Conservation (phyloP, 2,113 vertebrate genomes). For the Australoheros scitulus region DNA sequence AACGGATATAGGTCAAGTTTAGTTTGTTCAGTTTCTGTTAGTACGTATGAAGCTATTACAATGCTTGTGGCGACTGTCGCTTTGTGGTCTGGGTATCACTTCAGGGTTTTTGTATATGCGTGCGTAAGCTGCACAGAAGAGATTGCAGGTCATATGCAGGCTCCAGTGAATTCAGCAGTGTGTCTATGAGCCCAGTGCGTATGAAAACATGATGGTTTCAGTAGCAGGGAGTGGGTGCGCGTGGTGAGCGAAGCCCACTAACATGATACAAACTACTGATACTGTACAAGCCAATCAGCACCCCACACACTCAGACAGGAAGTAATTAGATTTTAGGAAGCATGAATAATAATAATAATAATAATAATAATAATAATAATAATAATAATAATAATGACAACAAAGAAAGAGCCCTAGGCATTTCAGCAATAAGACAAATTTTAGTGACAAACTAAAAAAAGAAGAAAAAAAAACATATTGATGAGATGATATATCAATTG, state of each 20-base stretch:
- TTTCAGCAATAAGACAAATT: background rate
- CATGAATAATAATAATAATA: background rate
- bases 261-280: constrained; percentile 45
- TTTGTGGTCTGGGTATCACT: background rate
- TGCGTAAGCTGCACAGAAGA: background rate
- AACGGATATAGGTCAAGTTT: constrained; percentile 23
- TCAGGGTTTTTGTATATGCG: background rate
- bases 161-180: constrained; percentile 25
- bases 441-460: background rate
- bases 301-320: background rate
- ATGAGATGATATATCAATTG: background rate
- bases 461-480: background rate
- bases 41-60: background rate
- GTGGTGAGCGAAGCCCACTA: constrained; percentile 33
- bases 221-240: constrained; percentile 32
- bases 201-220: constrained; percentile 65
- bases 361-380: background rate
- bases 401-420: no score
- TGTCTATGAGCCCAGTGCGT: constrained; percentile 24
- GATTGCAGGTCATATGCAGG: constrained; percentile 27
- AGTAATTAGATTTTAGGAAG: background rate
- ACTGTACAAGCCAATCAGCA: constrained; percentile 26
- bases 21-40: background rate
- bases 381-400: background rate
- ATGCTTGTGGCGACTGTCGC: background rate